A percentile compares a stretch with the other conserved stretches of the same genome.
phyloP scores from a whole-genome alignment of 2,797 vertebrate genomes.

The Hipposideros larvatus region DNA sequence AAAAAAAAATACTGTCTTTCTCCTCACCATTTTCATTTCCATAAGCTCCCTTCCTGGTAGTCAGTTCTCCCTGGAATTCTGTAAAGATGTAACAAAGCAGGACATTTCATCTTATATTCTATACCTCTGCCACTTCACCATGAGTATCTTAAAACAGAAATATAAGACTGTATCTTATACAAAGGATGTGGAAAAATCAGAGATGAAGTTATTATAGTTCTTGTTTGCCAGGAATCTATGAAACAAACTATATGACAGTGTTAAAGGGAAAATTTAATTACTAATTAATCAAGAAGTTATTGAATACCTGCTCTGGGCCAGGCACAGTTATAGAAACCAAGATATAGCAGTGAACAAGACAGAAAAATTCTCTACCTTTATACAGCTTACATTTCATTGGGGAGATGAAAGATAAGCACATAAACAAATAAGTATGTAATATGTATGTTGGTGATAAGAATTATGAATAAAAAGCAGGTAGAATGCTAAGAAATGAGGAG shows the following conservation, averaged over 20 bases:
- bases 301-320: not conserved
- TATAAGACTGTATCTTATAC: not conserved
- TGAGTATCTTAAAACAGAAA: not conserved
- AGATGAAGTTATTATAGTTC: not conserved
- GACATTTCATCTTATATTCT: not conserved
- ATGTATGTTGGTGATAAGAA: not conserved
- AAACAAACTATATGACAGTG: not conserved
- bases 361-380: not conserved
- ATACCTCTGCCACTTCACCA: not conserved
- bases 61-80: not conserved
- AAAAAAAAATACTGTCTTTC: not conserved
- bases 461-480: not conserved
- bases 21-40: not conserved
- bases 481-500: not conserved
- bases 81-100: not conserved
- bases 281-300: not conserved
- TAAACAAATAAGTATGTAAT: not conserved
- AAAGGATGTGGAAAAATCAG: not conserved
- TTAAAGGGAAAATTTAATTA: not conserved
- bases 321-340: not conserved
- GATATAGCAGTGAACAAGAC: not conserved
- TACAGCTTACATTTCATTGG: not conserved
- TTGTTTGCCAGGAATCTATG: not conserved
- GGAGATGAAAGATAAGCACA: not conserved
- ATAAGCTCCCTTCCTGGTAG: not conserved